Percentiles rank a stretch among this genome's conserved stretches.
phyloP scores from a whole-genome alignment of 2,888 invertebrate species.

The Nomada ferruginata region DNA sequence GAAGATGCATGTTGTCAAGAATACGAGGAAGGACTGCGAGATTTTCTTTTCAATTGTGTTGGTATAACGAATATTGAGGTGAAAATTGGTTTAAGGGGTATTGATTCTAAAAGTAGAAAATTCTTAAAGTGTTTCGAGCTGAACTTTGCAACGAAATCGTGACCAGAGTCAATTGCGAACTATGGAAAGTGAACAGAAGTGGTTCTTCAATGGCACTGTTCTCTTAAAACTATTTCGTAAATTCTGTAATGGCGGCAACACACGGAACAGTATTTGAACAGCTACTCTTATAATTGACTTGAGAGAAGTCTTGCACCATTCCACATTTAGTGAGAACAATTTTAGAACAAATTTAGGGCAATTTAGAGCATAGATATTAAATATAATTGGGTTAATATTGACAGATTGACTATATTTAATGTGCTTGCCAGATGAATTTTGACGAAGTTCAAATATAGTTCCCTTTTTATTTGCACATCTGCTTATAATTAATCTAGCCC shows the following conservation, averaged over 20 bases:
- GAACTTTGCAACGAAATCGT: constrained; percentile 3
- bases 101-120: not conserved
- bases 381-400: too few species aligned
- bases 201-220: not conserved
- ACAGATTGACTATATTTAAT: too few species aligned
- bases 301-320: too few species aligned
- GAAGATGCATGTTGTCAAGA: not conserved
- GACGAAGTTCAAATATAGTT: too few species aligned
- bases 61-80: too few species aligned
- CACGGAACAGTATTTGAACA: not conserved
- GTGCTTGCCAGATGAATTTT: too few species aligned
- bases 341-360: too few species aligned
- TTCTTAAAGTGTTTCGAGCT: not conserved
- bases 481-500: too few species aligned
- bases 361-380: too few species aligned
- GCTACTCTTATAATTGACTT: not conserved
- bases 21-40: not conserved
- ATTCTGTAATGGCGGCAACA: not conserved
- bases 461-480: too few species aligned
- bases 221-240: constrained; percentile 5
- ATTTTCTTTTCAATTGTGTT: not conserved
- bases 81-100: not conserved
- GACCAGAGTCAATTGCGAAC: constrained; percentile 3
- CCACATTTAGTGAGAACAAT: too few species aligned
- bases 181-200: not conserved